Evolutionary conservation across 1,140 invertebrate species (phyloP), one percentile per base, ranked within the genome.

Genomic region (Meteorus sp.): DNA sequence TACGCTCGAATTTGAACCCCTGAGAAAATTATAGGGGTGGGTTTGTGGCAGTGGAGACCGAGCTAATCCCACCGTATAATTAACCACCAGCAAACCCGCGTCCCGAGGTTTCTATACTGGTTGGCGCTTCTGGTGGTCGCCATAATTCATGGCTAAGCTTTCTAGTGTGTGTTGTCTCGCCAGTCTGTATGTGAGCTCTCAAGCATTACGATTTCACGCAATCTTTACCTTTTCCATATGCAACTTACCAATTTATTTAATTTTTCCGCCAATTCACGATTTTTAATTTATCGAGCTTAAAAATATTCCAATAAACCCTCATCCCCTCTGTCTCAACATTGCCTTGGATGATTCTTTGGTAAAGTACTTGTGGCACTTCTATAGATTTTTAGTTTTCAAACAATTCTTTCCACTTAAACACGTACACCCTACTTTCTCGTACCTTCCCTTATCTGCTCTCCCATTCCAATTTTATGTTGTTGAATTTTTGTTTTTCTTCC

Each of bases 11-110:
- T 75, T 74, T 71, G 67, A 73, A 68, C 65, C 68, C 68, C 66
- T 56, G 66, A 77, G 72, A 74, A 76, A 76, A 76, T 77, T 76
- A 77, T 74, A 74, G 74, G 64, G 64, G 63, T 61, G 66, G 70
- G 72, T 67, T 74, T 72, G 69, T 50, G 69, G 71, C 56, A 62
- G 63, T 61, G 62, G 63, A 61, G 65, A 60, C 66, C 60, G 53
- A 65, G 67, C 70, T 76, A 76, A 77, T 76, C 74, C 72, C 65
- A 70, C 68, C 70, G 72, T 78, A 74, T 76, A 76, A 77, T 77
- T 76, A 75, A 75, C 75, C 71, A 66, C 71, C 57, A 60, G 57
- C 66, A 67, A 74, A 65, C 68, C n/a, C n/a, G n/a, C n/a, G n/a
- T n/a, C n/a, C n/a, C n/a, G n/a, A n/a, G n/a, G n/a, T n/a, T n/a